A percentile compares a stretch with the other conserved stretches of the same genome.
Evolutionary conservation across 1,140 invertebrate species (phyloP).

Genomic region (Palaemon carinicauda): DNA sequence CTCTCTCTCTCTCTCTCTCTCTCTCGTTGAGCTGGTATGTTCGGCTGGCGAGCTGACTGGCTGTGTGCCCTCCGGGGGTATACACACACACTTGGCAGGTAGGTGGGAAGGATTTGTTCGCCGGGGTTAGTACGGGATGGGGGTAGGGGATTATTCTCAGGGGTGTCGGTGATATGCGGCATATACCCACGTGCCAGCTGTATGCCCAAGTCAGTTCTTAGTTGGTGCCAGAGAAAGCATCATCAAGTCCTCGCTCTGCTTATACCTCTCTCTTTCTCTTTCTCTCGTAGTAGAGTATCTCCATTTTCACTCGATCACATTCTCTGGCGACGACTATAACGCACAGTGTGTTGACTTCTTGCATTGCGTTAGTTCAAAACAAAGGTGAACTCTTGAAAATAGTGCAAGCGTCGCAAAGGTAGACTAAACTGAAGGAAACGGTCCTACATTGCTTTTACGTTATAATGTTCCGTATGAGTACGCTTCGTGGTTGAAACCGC

Average conservation of each 20-base stretch:
- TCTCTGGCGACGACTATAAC: no score
- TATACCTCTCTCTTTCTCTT: not conserved
- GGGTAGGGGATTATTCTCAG: no score
- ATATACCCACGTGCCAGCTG: constrained; percentile 46
- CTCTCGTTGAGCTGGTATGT: not conserved
- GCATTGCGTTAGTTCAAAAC: no score
- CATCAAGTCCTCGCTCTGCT: not conserved
- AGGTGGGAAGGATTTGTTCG: not conserved
- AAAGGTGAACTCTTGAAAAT: no score
- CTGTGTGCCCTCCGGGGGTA: not conserved
- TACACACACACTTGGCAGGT: not conserved
- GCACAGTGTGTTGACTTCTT: no score
- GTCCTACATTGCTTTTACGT: no score
- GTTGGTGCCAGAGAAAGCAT: not conserved
- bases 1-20: not conserved
- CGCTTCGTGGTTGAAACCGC: no score
- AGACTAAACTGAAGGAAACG: no score
- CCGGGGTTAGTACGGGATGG: not conserved
- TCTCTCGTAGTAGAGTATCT: no score
- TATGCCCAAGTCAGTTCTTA: constrained; percentile 20
- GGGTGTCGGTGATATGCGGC: not conserved
- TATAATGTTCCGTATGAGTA: no score
- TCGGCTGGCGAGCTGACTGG: not conserved
- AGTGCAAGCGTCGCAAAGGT: no score
- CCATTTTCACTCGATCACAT: no score